Conservation (phyloP, 2,113 vertebrate species). For the Notechis scutatus region DNA sequence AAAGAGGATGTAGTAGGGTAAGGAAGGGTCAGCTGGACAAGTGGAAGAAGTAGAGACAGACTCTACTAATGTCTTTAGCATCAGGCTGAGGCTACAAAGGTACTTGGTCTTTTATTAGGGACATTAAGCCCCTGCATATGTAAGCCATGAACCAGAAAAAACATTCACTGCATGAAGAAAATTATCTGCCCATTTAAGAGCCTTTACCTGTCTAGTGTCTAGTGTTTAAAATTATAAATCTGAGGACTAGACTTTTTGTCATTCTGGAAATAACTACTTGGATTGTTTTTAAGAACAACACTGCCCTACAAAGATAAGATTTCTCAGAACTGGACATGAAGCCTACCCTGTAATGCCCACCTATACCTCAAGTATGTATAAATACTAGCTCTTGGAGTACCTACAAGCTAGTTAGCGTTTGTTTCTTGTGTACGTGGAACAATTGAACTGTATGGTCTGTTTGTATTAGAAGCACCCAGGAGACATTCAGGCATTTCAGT, state of each 20-base stretch:
- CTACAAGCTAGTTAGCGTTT: neutral
- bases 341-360: neutral
- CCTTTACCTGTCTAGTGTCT: neutral
- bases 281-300: neutral
- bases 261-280: neutral
- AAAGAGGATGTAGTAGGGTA: neutral
- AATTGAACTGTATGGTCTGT: neutral
- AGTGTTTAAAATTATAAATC: neutral
- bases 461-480: constrained; percentile 5
- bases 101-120: neutral
- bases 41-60: neutral
- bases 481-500: neutral
- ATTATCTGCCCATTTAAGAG: neutral
- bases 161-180: neutral
- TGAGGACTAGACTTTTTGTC: neutral
- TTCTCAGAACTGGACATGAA: too few species aligned
- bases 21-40: neutral
- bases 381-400: neutral
- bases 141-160: neutral
- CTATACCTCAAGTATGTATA: neutral
- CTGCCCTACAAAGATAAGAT: neutral
- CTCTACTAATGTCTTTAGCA: neutral
- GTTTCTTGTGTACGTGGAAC: neutral
- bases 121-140: neutral
- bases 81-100: neutral